Evolutionary conservation across 2,888 invertebrate genomes (phyloP), one percentile per base, ranked within the genome.

Genomic region (Autographa gamma): DNA sequence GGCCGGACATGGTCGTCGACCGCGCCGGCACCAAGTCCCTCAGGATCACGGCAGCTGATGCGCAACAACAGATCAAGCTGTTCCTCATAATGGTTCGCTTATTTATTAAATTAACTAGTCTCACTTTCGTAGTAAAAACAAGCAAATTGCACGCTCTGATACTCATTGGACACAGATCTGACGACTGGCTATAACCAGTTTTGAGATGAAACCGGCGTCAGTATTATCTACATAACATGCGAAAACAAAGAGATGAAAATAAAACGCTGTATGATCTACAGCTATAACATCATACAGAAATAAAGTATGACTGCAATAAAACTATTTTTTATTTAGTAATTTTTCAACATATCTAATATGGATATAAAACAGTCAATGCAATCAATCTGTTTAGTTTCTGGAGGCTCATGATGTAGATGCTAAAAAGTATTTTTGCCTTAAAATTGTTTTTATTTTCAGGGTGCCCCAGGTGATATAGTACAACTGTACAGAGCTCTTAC

Each of bases 1-100:
- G 98, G 98, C 97, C 98, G 8, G 99, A 98, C 76, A 99, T 99
- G 99, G 97, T 98, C 14, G 97, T 98, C 32, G 98, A 99, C 89
- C 96, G 97, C 78, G 98, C 98, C 3, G 98, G 98, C 86, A 96
- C 97, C 80, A 99, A 98, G 95, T 98, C 98, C 77, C 96, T 99
- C 38, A 96, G 99, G 77, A 96, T 99, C 83, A 99, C 99, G 3
- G 99, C 98, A 5, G 97, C 98, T 88, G 98, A 98, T 86, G 97
- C 97, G 48, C 97, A 97, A 76, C 98, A 98, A 59, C 97, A 98
- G 86, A 96, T 99, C 75, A 98, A 98, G 94, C 97, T 99, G 78
- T 99, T 98, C 90, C 97, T 99, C 68, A 97, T 98, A 60, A 97
- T 97, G 97, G 98, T 97, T 85, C 94, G 95, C 89, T 2, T 7